Evolutionary conservation across 2,888 invertebrate species (phyloP), one percentile per base, ranked within the genome.

Genomic region (Alsophila aescularia): DNA sequence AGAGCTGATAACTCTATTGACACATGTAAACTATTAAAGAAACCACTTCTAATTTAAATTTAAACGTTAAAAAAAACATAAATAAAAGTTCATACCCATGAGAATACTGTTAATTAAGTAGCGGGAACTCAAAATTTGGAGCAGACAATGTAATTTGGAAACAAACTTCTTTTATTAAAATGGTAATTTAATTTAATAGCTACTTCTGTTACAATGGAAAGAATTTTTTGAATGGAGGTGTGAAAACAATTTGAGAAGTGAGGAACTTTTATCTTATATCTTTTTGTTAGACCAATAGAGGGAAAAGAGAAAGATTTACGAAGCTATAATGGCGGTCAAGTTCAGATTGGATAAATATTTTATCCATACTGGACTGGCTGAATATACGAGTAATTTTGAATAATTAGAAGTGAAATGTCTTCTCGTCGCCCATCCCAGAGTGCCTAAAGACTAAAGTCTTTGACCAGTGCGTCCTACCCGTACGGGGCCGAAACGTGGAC

Each of bases 51-150:
- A 62, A 66, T 70, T 70, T 61, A 62, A 63, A 69, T 69, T 64
- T 66, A 61, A 71, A 72, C 61, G 58, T 43, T 62, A 70, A 69
- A 72, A 72, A 63, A 68, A 70, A 66, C 67, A 68, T 68, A 69
- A 72, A 68, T 67, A 61, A 58, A 52, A 52, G 60, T 50, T 64
- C 53, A 48, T 40, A 55, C 53, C 58, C 64, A 67, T 72, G 76
- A 66, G 73, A 77, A 73, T 64, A 50, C 58, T 57, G 64, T 71
- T 73, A 77, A 78, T 78, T 72, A 69, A 73, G 71, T 49, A 48
- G 58, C 66, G 66, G 54, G 50, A 64, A 63, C 56, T 55, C 52
- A 48, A 50, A 58, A 58, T 49, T 60, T 53, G 34, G 29, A n/a
- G 43, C 52, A 45, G 55, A 60, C 49, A 61, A 52, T 52, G 45